A percentile compares a stretch with the other conserved stretches of the same genome.
Evolutionary conservation across 2,113 vertebrate genomes (phyloP).

Genomic region (Anguilla rostrata): DNA sequence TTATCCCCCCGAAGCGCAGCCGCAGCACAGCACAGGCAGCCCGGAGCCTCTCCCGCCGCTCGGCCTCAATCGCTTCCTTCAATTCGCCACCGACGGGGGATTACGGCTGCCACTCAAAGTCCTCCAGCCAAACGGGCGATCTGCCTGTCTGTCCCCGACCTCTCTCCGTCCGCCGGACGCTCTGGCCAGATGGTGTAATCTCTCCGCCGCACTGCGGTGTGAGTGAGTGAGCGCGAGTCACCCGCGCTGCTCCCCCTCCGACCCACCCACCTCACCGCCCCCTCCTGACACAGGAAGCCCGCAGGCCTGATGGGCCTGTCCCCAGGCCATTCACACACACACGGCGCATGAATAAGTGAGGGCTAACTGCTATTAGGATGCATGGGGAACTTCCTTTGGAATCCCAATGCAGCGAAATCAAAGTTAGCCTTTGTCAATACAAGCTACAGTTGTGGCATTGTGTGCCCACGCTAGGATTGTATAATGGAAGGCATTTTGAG

Average conservation of each 20-base stretch:
- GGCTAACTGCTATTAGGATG: constrained; percentile 38
- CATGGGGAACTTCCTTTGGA: constrained; percentile 34
- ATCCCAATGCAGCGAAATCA: neutral
- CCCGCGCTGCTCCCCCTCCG: constrained; percentile 18
- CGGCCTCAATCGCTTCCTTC: constrained; percentile 44
- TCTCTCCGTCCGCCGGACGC: constrained; percentile 21
- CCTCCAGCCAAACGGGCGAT: constrained; percentile 37
- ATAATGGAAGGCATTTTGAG: neutral
- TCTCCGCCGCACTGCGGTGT: constrained; percentile 22
- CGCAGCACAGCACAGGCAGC: constrained; percentile 27
- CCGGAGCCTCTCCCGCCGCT: constrained; percentile 24
- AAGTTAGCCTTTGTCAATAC: neutral
- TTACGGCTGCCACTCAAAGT: constrained; percentile 47
- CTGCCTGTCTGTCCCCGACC: constrained; percentile 17
- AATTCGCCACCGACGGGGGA: constrained; percentile 45
- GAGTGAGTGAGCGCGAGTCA: constrained; percentile 40
- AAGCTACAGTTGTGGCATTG: neutral
- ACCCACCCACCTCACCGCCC: constrained; percentile 16
- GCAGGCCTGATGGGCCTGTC: neutral
- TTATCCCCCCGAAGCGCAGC: constrained; percentile 12
- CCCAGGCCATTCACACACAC: constrained; percentile 37
- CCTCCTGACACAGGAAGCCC: constrained; percentile 36
- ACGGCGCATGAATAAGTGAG: constrained; percentile 39
- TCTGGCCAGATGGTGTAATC: constrained; percentile 36
- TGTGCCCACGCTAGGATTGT: neutral